Percentiles rank a stretch among this genome's conserved stretches.
Conservation (phyloP, 2,888 invertebrate species). For the Nymphalis urticae region DNA sequence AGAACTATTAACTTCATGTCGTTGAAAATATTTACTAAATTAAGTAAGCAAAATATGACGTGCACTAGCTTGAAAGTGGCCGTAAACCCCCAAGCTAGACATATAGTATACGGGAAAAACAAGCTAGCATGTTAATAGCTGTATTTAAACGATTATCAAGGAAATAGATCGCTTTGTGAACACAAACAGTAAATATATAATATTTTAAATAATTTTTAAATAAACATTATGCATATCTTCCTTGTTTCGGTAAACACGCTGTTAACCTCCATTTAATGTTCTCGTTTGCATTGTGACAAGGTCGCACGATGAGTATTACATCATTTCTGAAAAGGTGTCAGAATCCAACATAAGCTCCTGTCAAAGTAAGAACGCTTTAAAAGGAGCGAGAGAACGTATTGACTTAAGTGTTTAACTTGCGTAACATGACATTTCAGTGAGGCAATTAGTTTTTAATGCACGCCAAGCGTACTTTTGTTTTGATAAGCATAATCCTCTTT, state of each 20-base stretch:
- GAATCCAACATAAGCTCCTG: conserved; percentile 34
- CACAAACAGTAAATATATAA: neutral
- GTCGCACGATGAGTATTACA: conserved; percentile 31
- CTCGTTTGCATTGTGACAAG: conserved; percentile 38
- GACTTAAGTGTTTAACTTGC: conserved; percentile 8
- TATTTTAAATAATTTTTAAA: conserved; percentile 2
- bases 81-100: neutral
- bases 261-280: conserved; percentile 32
- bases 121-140: neutral
- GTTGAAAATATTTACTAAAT: neutral
- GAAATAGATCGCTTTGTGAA: neutral
- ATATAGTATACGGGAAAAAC: neutral
- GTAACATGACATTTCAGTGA: conserved; percentile 22
- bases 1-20: neutral
- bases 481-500: neutral
- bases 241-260: conserved; percentile 20
- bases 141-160: neutral
- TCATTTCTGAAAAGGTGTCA: conserved; percentile 38
- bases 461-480: conserved; percentile 2
- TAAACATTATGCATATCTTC: conserved; percentile 8
- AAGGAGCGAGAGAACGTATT: conserved; percentile 28
- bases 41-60: neutral
- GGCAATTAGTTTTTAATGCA: conserved; percentile 22
- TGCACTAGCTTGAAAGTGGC: neutral
- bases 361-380: conserved; percentile 29